phyloP scores from a whole-genome alignment of 2,113 vertebrate genomes.

The Eulemur rufifrons region DNA sequence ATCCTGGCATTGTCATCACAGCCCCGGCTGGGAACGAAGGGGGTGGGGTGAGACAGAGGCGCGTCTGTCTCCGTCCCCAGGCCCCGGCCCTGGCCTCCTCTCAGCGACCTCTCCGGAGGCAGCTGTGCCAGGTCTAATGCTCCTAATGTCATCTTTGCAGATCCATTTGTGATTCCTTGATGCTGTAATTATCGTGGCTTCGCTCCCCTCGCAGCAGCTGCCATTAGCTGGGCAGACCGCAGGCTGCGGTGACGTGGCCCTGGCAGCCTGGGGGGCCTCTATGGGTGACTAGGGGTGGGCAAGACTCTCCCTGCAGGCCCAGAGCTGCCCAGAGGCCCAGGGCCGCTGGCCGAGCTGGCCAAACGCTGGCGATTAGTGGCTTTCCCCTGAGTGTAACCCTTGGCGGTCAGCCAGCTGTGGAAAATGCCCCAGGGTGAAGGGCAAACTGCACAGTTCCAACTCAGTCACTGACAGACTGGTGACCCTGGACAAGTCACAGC shows the following conservation, averaged over 20 bases:
- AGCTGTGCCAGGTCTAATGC: constrained; percentile 62
- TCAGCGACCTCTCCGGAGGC: constrained; percentile 68
- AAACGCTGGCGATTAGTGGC: constrained; percentile 4
- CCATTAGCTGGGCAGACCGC: constrained; percentile 66
- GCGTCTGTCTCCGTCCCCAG: constrained; percentile 73
- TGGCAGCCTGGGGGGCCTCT: constrained; percentile 28
- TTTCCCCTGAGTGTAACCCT: constrained; percentile 24
- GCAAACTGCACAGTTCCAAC: not conserved
- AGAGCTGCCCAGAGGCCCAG: constrained; percentile 34
- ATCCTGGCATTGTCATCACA: constrained; percentile 67
- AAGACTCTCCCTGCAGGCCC: not conserved
- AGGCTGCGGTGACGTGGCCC: constrained; percentile 6
- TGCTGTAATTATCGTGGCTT: constrained; percentile 68
- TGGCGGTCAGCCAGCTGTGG: not conserved
- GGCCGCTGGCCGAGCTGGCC: not conserved
- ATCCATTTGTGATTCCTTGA: constrained; percentile 77
- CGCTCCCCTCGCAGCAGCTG: not conserved
- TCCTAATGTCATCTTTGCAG: constrained; percentile 77
- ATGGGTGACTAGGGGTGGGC: not conserved
- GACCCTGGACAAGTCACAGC: constrained; percentile 30
- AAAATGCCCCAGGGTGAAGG: constrained; percentile 5
- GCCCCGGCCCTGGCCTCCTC: constrained; percentile 39
- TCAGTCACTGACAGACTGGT: not conserved
- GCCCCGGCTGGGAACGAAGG: not conserved
- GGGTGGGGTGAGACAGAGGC: constrained; percentile 71